These are phyloP conservation scores for Lepilemur ruficaudatus DNA, from an alignment of 2,797 vertebrate species.

Conservation along the genomic window DNA sequence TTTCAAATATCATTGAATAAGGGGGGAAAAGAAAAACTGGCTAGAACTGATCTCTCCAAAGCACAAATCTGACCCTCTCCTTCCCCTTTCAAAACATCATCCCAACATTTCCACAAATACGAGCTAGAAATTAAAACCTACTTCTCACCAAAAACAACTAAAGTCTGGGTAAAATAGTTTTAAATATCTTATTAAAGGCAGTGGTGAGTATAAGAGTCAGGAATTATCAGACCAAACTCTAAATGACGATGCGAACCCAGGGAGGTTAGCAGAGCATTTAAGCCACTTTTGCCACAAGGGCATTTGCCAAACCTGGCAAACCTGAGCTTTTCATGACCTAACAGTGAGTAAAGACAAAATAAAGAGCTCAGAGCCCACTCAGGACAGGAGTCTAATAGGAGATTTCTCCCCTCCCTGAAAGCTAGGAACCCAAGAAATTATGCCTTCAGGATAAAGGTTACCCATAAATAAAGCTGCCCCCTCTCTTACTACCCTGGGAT, in stretches of 20 bases:
- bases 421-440: background rate
- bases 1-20: background rate
- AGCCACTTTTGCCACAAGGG: background rate
- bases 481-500: background rate
- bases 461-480: background rate
- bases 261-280: background rate
- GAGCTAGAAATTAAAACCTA: background rate
- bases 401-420: background rate
- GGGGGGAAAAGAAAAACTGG: background rate
- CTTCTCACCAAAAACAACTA: background rate
- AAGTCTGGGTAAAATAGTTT: background rate
- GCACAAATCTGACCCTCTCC: background rate
- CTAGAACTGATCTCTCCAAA: background rate
- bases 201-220: background rate
- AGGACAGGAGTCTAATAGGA: background rate
- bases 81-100: background rate
- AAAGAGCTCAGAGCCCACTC: background rate
- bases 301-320: background rate
- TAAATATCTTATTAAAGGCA: background rate
- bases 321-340: background rate
- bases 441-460: background rate
- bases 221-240: background rate
- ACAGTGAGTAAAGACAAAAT: background rate
- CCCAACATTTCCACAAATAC: background rate
- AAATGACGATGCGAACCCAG: background rate